Conservation (phyloP, 92 coral and sea anemone genomes). For the Phenganax subtilis region DNA sequence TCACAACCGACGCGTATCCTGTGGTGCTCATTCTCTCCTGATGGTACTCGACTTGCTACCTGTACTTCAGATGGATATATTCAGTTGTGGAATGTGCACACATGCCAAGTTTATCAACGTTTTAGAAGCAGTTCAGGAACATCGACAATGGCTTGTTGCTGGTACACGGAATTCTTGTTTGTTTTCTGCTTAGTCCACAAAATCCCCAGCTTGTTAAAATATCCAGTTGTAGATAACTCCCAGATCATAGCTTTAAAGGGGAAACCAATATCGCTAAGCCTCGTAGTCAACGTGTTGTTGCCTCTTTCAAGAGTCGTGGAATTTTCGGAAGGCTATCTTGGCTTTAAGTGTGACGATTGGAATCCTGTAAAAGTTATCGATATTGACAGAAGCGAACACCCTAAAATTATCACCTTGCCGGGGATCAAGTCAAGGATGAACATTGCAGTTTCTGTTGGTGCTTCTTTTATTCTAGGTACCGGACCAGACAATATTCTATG, state of each 20-base stretch:
- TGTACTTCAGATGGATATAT: conserved; percentile 1
- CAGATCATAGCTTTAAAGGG: neutral
- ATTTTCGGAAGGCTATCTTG: neutral
- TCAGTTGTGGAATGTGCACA: neutral
- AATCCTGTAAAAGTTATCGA: neutral
- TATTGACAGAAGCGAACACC: neutral
- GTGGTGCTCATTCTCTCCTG: no score
- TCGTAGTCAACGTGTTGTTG: neutral
- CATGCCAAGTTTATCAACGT: no score
- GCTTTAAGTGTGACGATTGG: neutral
- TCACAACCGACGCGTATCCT: neutral
- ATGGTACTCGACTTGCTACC: no score
- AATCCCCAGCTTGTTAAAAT: neutral
- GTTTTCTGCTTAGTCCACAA: neutral
- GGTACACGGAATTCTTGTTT: neutral
- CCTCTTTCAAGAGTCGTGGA: neutral
- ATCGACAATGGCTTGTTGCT: neutral
- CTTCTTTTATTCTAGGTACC: neutral
- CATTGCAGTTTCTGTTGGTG: neutral
- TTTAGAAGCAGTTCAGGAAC: neutral
- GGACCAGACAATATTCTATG: neutral
- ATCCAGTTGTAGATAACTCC: neutral
- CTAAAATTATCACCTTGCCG: neutral
- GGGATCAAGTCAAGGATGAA: neutral
- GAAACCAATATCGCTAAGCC: neutral